Conservation (phyloP, 2,797 vertebrate genomes). For the Lepilemur septentrionalis region DNA sequence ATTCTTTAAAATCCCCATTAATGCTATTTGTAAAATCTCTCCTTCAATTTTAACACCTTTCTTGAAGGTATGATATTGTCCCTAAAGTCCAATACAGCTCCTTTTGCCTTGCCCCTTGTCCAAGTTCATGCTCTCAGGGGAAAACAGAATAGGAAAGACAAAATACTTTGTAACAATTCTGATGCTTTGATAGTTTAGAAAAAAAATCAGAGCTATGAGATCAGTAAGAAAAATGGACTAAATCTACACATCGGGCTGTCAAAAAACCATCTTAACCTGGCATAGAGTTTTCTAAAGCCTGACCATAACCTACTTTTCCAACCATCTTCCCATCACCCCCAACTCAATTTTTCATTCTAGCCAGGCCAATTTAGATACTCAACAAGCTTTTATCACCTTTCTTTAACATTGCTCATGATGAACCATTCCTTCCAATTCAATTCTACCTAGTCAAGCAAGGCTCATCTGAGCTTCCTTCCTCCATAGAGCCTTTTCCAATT, state of each 20-base stretch:
- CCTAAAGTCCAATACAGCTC: not conserved
- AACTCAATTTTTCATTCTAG: not conserved
- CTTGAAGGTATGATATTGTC: not conserved
- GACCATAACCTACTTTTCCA: not conserved
- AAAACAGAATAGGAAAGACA: not conserved
- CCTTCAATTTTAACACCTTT: not conserved
- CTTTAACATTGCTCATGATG: not conserved
- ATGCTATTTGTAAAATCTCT: not conserved
- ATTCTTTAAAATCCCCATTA: conserved; percentile 18
- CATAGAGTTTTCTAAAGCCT: conserved; percentile 10
- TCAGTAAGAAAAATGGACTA: not conserved
- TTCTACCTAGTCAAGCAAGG: not conserved
- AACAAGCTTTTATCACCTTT: not conserved
- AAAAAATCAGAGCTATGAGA: not conserved
- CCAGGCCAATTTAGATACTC: not conserved
- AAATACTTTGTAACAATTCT: not conserved
- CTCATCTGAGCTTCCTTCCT: not conserved
- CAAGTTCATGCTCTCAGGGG: not conserved
- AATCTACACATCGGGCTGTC: not conserved
- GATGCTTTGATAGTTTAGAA: not conserved
- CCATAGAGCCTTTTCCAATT: not conserved
- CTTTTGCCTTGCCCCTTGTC: not conserved
- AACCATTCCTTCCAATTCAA: not conserved
- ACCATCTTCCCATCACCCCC: not conserved
- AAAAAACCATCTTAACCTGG: not conserved